These are phyloP conservation scores for Neoseiulus cucumeris DNA, from an alignment of 1,140 invertebrate genomes.

Conservation along the genomic window DNA sequence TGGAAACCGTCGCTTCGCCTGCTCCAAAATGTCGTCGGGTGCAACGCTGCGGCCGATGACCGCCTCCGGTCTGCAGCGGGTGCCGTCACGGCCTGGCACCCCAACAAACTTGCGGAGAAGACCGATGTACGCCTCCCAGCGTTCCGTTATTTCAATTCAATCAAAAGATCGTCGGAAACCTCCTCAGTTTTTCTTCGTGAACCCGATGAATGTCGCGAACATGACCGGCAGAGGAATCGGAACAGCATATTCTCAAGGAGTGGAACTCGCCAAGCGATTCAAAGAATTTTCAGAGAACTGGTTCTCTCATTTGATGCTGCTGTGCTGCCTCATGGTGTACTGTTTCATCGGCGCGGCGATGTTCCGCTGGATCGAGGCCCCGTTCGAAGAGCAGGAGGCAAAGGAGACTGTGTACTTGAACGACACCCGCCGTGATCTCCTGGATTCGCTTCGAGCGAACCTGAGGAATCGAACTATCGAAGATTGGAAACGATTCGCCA, in stretches of 20 bases:
- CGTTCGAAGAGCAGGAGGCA: not conserved
- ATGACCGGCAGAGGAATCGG: not conserved
- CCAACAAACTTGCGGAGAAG: not conserved
- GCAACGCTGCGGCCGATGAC: not conserved
- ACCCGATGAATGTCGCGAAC: constrained; percentile 7
- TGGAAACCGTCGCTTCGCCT: not conserved
- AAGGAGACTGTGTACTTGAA: not conserved
- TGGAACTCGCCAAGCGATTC: not conserved
- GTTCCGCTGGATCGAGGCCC: constrained; percentile 2
- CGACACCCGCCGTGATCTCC: not conserved
- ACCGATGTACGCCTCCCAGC: not conserved
- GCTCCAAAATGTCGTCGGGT: not conserved
- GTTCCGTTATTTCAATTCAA: constrained; percentile 1
- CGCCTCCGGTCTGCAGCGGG: not conserved
- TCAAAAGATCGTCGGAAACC: not conserved
- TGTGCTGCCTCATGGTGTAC: not conserved
- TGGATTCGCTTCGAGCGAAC: not conserved
- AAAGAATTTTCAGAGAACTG: constrained; percentile 5
- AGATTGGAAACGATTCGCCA: not conserved
- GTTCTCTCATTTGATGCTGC: constrained; percentile 5
- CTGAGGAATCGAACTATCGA: not conserved
- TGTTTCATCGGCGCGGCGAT: constrained; percentile 2
- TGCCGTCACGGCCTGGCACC: not conserved
- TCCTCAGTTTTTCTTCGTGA: not conserved
- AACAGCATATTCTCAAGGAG: not conserved